Evolutionary conservation across 2,888 invertebrate genomes (phyloP), one percentile per base, ranked within the genome.

Genomic region (Hirudinaria manillensis): DNA sequence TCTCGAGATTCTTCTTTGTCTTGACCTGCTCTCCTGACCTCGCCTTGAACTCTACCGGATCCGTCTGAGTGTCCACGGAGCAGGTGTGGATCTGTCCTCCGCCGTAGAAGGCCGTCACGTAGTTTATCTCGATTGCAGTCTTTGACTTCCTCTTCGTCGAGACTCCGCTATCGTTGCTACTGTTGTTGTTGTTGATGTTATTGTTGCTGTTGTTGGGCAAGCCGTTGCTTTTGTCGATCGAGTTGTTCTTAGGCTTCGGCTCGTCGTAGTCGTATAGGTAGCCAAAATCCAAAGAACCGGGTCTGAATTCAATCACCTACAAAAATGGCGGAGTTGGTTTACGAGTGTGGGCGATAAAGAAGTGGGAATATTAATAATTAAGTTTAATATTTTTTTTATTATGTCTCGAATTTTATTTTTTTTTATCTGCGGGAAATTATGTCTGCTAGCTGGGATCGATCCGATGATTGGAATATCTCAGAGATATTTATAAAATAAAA

Each of bases 241-340:
- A 61, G 29, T 7, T 29, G 29, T n/a, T 61, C 29, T 61, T 61
- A 6, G 61, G 24, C 29, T 19, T 61, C 1, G 29, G 61, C 7
- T 61, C 24, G 61, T 75, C 75, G 27, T 38, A 70, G 45, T 75
- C 75, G 36, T 61, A 66, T 1, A 75, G 29, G 66, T 66, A 45
- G 36, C 75, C 75, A 38, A 75, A 53, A 32, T 61, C 61, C 29
- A 75, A 45, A 7, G 72, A 16, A 29, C 66, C 56, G 2, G 75
- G 75, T 65, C 66, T 36, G 67, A 75, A 75, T 21, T 75, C 65
- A 10, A 75, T 24, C 29, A 72, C 29, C 65, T 61, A 29, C 7
- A 75, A 68, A 21, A 24, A 72, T 13, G 55, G 13, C 7, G 71
- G 3, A 3, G 51, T 45, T 45, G 45, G 45, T 10, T 45, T 16